Evolutionary conservation across 2,888 invertebrate genomes (phyloP).

Genomic region (Oscheius sp.): DNA sequence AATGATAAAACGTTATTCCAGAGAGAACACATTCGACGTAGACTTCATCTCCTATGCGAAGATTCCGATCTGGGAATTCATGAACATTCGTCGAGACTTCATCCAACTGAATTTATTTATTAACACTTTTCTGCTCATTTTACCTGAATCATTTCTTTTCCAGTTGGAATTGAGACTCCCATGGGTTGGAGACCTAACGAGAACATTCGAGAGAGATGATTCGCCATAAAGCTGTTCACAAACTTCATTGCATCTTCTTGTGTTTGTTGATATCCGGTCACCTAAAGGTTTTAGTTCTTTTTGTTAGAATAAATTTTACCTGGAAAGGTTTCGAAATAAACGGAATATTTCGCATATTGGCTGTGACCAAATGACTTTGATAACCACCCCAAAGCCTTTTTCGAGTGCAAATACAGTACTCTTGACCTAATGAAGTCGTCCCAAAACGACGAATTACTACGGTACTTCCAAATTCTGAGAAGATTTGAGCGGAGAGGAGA

Average conservation of each 20-base stretch:
- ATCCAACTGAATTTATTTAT: conserved; percentile 33
- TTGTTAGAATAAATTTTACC: background rate
- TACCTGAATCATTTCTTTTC: conserved; percentile 35
- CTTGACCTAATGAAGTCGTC: conserved; percentile 45
- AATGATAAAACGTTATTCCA: conserved; percentile 54
- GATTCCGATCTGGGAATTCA: conserved; percentile 38
- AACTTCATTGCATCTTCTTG: conserved; percentile 41
- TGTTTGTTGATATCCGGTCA: conserved; percentile 11
- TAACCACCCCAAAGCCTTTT: conserved; percentile 48
- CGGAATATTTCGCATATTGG: conserved; percentile 49
- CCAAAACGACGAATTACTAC: conserved; percentile 32
- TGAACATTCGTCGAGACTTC: conserved; percentile 41
- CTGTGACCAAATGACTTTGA: conserved; percentile 49
- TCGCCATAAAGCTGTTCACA: conserved; percentile 31
- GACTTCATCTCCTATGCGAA: conserved; percentile 48
- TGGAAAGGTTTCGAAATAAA: conserved; percentile 49
- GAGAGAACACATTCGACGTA: conserved; percentile 50
- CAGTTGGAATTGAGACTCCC: conserved; percentile 38
- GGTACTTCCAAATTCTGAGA: conserved; percentile 18
- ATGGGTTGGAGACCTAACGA: conserved; percentile 38
- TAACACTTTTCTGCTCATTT: background rate
- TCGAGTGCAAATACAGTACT: conserved; percentile 40
- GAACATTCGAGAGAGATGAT: conserved; percentile 21
- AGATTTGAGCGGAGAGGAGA: conserved; percentile 19
- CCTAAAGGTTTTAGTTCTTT: background rate